Base-by-base conservation (phyloP, 1,140 invertebrate species). In the Trissolcus basalis region DNA sequence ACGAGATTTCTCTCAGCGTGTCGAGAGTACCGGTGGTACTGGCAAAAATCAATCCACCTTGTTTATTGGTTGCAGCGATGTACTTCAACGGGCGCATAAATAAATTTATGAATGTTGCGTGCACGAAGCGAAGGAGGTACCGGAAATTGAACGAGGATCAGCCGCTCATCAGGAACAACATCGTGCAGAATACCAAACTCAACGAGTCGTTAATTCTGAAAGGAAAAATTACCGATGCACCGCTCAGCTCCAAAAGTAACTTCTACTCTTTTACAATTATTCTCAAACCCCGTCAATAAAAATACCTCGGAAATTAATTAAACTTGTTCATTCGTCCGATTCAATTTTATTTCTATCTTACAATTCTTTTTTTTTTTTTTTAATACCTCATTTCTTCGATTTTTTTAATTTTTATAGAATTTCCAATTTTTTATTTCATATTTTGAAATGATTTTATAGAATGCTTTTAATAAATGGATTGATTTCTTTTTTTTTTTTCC, bases 41-140 rank as follows among this genome's bases (percentile, higher is more conserved):
- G 1, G 49, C 72, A 27, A 67, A 44, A 16, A 67, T 72, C 43
- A 12, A 59, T 43, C 47, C 10, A 0, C 50, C 55, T 71, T 69
- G 36, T 39, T 9, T n/a, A 19, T 4, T 47, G n/a, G 2, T 87
- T 86, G 33, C 75, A 89, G 88, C 81, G 0, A 89, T 89, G 87
- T 85, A 78, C 54, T 88, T 86, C 77, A 88, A 88, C 56, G 69
- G 60, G 4, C 75, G 67, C n/a, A 87, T 89, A 51, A 84, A 64
- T 15, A 54, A 55, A 4, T 85, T 81, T 41, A 41, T 86, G 51
- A 80, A 73, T 45, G 54, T 80, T n/a, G 39, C 60, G 44, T 77
- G 80, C 4, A 39, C 59, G 0, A 83, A 61, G 19, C 81, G 72
- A 16, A 81, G 68, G 41, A 79, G 78, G 27, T 88, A 86, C 47